These are phyloP conservation scores for Phoeniculus purpureus DNA, from an alignment of 2,797 vertebrate genomes.

Conservation along the genomic window DNA sequence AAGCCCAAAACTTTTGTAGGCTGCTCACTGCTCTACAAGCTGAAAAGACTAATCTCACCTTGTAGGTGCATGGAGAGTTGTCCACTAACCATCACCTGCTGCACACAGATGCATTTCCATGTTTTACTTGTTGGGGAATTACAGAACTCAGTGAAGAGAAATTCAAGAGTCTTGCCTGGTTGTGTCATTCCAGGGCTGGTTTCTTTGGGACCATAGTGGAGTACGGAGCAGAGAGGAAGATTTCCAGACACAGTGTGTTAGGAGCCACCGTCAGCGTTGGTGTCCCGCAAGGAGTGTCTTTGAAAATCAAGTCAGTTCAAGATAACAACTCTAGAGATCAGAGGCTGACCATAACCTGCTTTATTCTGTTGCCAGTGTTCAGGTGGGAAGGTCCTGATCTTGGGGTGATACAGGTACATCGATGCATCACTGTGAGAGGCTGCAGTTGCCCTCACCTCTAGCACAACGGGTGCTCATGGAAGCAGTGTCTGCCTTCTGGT, in stretches of 20 bases:
- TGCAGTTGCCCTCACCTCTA: background rate
- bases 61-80: background rate
- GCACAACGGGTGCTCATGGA: background rate
- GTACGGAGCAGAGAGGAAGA: constrained; percentile 96
- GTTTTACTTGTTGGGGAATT: background rate
- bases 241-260: constrained; percentile 94
- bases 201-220: constrained; percentile 97
- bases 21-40: background rate
- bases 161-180: background rate
- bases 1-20: background rate
- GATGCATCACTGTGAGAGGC: background rate
- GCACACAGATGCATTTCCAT: background rate
- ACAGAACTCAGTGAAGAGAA: background rate
- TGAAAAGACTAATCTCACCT: background rate
- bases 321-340: background rate
- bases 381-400: background rate
- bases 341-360: background rate
- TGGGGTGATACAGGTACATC: background rate
- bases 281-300: constrained; percentile 94
- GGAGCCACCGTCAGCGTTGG: constrained; percentile 95
- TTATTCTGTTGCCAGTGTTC: background rate
- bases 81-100: background rate
- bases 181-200: constrained; percentile 84
- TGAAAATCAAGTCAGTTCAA: constrained; percentile 95
- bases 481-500: background rate